Evolutionary conservation across 2,113 vertebrate species (phyloP).

Genomic region (Misgurnus anguillicaudatus): DNA sequence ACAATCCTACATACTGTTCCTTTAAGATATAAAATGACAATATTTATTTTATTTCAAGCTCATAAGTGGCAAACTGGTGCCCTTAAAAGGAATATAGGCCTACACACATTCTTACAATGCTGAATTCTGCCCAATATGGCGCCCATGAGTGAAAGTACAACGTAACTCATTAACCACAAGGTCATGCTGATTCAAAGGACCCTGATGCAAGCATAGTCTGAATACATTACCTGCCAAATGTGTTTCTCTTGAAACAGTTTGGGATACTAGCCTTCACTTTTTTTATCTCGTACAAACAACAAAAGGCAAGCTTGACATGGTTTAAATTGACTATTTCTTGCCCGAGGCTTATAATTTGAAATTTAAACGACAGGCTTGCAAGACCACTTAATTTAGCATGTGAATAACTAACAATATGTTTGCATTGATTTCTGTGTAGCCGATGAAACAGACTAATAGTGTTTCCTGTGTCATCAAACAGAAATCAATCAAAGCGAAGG

Average conservation of each 20-base stretch:
- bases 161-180: constrained; percentile 45
- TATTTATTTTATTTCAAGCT: neutral
- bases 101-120: neutral
- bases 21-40: no score
- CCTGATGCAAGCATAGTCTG: constrained; percentile 15
- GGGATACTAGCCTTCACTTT: neutral
- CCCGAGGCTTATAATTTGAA: constrained; percentile 58
- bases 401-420: constrained; percentile 65
- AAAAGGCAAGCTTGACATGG: constrained; percentile 49
- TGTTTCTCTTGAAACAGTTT: neutral
- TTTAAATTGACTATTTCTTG: constrained; percentile 48
- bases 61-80: no score
- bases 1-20: no score
- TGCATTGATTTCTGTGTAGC: constrained; percentile 52
- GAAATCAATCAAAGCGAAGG: constrained; percentile 57
- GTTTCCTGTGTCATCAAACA: constrained; percentile 56
- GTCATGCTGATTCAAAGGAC: constrained; percentile 11
- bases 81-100: neutral
- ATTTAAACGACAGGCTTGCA: constrained; percentile 64
- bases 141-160: constrained; percentile 20
- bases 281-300: constrained; percentile 31
- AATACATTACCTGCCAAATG: constrained; percentile 28
- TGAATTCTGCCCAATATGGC: constrained; percentile 14
- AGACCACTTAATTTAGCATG: constrained; percentile 63
- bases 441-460: constrained; percentile 65